Conservation (phyloP, 2,113 vertebrate genomes). For the Orcinus orca region DNA sequence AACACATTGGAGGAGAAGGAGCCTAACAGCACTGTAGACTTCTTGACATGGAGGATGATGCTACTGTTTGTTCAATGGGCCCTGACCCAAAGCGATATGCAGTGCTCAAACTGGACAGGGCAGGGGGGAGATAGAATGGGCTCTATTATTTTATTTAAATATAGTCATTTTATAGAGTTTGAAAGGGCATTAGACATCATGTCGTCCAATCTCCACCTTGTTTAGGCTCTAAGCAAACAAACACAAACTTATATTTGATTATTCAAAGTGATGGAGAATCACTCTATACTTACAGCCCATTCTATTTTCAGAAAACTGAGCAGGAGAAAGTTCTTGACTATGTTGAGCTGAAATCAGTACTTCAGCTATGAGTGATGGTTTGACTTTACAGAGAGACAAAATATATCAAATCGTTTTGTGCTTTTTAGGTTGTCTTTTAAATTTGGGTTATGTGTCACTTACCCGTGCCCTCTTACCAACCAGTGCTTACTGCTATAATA, state of each 20-base stretch:
- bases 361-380: neutral
- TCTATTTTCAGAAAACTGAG: constrained; percentile 35
- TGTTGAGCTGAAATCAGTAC: neutral
- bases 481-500: neutral
- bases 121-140: neutral
- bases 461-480: neutral
- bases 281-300: neutral
- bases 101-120: neutral
- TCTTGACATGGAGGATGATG: neutral
- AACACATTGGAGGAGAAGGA: neutral
- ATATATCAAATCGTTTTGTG: neutral
- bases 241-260: neutral
- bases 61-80: neutral
- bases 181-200: neutral
- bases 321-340: neutral
- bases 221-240: constrained; percentile 5
- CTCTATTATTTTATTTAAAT: neutral
- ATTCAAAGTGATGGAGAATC: neutral
- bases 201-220: neutral
- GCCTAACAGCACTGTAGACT: neutral
- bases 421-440: constrained; percentile 9
- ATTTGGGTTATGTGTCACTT: neutral
- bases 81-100: neutral
- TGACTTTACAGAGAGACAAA: neutral
- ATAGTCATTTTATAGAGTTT: neutral